Base-by-base conservation (phyloP, 37 sponge, comb jelly and placozoan genomes). In the Halichondria panicea region DNA sequence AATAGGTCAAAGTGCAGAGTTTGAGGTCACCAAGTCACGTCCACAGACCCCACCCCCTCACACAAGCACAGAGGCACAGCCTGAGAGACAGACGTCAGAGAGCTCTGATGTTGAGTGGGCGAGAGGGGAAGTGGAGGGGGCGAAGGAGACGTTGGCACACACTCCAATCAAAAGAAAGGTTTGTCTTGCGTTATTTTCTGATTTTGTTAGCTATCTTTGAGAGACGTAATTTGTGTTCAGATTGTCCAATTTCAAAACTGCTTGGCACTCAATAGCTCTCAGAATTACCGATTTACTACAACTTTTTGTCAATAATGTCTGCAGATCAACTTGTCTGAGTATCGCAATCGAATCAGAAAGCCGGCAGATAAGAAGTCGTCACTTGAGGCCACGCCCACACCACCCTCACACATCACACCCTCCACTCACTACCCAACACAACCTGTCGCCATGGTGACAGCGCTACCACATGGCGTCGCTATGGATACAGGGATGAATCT, bases 251-350 rank as follows among this genome's bases (percentile, higher is more conserved):
- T n/a, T n/a, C n/a, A n/a, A n/a, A n/a, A n/a, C n/a, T n/a, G n/a
- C n/a, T n/a, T n/a, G n/a, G n/a, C n/a, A n/a, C n/a, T n/a, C n/a
- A n/a, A n/a, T n/a, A n/a, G n/a, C n/a, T n/a, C n/a, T n/a, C n/a
- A n/a, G n/a, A n/a, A n/a, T n/a, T n/a, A n/a, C n/a, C n/a, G n/a
- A n/a, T n/a, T 48, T 19, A 48, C 52, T 19, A 48, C 15, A 11
- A 19, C 52, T 48, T 15, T 48, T 11, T 19, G 11, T 48, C 15
- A 11, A 19, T 35, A 9, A 31, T 45, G 46, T 50, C 34, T 25
- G 5, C 55, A 85, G 86, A 71, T 88, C 22, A 66, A 68, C 46
- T 57, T 88, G 27, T 28, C 27, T 13, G 89, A 88, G 69, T 88
- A 88, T 58, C 83, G 77, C 13, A 88, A 57, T 42, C 43, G 89